Base-by-base conservation (phyloP, 2,888 invertebrate species). In the Odontocolon sp. region DNA sequence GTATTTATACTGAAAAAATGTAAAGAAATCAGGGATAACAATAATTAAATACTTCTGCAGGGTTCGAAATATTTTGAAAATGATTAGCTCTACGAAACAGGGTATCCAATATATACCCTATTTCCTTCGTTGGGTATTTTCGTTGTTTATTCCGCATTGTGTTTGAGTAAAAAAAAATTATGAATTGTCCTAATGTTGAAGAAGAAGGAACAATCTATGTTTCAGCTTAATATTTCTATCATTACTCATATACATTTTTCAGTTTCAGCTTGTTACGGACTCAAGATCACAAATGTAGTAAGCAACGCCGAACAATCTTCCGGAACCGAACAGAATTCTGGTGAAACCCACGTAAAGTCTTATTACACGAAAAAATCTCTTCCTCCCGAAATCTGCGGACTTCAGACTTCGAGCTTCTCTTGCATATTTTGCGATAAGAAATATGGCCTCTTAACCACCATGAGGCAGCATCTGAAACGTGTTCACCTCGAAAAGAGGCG, bases 311-410 rank as follows among this genome's bases (percentile, higher is more conserved):
- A 21, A 11, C 11, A 9, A 23, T 6, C n/a, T 9, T 16, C 42
- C 8, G 45, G 23, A 31, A 28, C 40, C 6, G 21, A 45, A 2
- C 33, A 61, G 14, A 63, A 71, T 76, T 68, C 50, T 26, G 21
- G 28, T 73, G 77, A 56, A 9, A 52, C 52, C 1, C 97, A 96
- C 90, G 95, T 95, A 82, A 96, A 96, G 92, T 93, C 94, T 84
- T 97, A 97, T 93, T 90, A 89, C 8, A 90, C 92, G 86, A 92
- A 92, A 81, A 91, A 91, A 67, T 92, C 92, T 38, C 85, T 92
- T 82, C 86, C 91, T 11, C 87, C 91, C 14, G 87, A 89, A 69
- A 88, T 89, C 67, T 89, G 90, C 66, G 90, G 90, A n/a, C n/a
- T n/a, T 11, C 88, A 90, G 63, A 79, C 83, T 5, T 89, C 91